Base-by-base conservation (phyloP, 1,140 invertebrate genomes). In the Pomacea maculata region DNA sequence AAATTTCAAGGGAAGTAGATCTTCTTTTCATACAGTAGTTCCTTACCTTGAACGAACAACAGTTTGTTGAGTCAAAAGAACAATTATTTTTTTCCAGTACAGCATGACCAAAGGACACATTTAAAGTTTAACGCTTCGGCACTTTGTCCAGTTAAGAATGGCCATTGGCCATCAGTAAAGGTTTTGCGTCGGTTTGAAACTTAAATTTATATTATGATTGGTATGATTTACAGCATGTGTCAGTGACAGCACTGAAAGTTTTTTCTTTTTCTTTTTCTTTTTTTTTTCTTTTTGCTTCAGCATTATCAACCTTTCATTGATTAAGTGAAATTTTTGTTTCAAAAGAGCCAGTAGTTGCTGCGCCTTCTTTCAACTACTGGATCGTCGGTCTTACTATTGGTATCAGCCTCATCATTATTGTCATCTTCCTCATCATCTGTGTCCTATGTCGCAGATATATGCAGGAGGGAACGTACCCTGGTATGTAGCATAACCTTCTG, bases 301-400 rank as follows among this genome's bases (percentile, higher is more conserved):
- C 34, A 45, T 45, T 45, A 25, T 25, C 25, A 6, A 45, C 34
- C 6, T 45, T 45, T 45, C 34, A 45, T 45, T 45, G 6, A n/a
- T 65, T 3, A 19, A 65, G 2, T 80, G 52, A 17, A 61, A 54
- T 63, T 54, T 74, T 67, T 72, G 72, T 45, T 68, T 25, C 81
- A 71, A 52, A 52, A 80, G 80, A 11, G 52, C 21, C 76, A 64
- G n/a, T 14, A 17, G 57, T 68, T 15, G 81, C 55, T 34, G 55
- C 63, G 17, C 79, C 76, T 29, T 76, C 76, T 8, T 67, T 81
- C 25, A 83, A 85, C 67, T 78, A 79, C 77, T 82, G 83, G 83
- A 84, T 83, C 79, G 83, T 85, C n/a, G 84, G 83, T 52, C 80
- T 85, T 7, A 83, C 84, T 80, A 78, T 85, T 34, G 83, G 80